Conservation (phyloP, 2,797 vertebrate species). For the Acomys russatus region DNA sequence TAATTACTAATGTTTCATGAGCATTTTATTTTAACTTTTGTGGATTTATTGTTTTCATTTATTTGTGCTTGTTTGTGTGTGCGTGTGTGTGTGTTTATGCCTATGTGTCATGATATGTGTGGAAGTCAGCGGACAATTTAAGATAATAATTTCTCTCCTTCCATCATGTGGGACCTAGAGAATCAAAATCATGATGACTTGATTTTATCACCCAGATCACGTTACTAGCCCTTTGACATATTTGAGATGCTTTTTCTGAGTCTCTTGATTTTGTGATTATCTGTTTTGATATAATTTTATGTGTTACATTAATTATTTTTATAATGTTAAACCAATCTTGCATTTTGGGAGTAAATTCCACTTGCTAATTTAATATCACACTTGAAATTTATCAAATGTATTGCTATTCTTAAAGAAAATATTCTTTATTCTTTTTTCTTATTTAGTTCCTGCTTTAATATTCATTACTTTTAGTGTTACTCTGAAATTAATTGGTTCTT, state of each 20-base stretch:
- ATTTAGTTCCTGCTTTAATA: not conserved
- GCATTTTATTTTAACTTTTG: not conserved
- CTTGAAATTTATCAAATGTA: not conserved
- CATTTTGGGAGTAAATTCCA: not conserved
- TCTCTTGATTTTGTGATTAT: not conserved
- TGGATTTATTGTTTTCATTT: not conserved
- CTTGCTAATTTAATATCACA: not conserved
- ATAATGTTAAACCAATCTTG: not conserved
- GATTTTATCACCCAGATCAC: not conserved
- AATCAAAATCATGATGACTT: not conserved
- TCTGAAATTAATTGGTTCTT: not conserved
- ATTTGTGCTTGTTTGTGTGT: not conserved
- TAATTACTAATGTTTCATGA: not conserved
- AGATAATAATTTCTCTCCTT: too few species aligned
- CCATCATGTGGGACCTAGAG: not conserved
- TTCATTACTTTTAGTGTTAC: not conserved
- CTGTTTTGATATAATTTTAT: not conserved
- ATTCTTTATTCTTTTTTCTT: not conserved
- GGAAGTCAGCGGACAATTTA: too few species aligned
- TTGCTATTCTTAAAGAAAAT: not conserved
- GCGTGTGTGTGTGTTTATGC: too few species aligned
- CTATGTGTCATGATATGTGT: too few species aligned
- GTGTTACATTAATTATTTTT: too few species aligned
- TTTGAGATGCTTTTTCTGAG: not conserved
- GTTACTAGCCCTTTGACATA: not conserved